Conservation (phyloP, 2,797 vertebrate genomes). For the Rhodeus uyekii region DNA sequence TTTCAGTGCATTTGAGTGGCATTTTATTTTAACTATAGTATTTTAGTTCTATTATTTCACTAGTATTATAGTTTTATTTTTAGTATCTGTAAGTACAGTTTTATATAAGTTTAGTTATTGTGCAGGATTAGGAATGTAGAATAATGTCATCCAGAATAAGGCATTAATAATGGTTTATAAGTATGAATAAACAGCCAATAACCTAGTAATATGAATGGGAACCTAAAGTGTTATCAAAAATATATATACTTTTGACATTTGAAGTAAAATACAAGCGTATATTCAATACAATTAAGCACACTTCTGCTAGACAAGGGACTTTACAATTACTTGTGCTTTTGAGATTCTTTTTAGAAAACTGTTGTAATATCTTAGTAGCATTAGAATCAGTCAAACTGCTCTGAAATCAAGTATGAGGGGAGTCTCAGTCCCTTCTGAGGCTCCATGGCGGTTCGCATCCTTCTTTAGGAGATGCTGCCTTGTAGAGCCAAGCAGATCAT, state of each 20-base stretch:
- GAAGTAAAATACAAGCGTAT: background rate
- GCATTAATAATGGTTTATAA: no score
- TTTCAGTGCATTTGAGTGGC: background rate
- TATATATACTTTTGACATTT: background rate
- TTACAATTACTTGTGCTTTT: background rate
- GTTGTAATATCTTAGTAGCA: background rate
- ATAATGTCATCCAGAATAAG: no score
- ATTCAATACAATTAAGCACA: background rate
- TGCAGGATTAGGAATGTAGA: no score
- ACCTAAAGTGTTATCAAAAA: no score
- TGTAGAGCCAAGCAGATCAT: background rate
- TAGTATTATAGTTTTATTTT: background rate
- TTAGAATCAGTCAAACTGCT: background rate
- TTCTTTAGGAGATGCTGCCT: no score
- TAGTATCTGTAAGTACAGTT: background rate
- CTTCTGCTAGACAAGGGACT: background rate
- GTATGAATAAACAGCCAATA: no score
- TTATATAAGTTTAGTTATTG: background rate
- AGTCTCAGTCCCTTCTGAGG: background rate
- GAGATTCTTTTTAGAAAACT: background rate
- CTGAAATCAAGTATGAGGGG: no score
- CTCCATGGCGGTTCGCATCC: background rate
- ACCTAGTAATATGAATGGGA: no score
- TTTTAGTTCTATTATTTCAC: background rate
- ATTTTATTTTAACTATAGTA: no score